Base-by-base conservation (phyloP, 2,113 vertebrate species). In the Lampris incognitus region DNA sequence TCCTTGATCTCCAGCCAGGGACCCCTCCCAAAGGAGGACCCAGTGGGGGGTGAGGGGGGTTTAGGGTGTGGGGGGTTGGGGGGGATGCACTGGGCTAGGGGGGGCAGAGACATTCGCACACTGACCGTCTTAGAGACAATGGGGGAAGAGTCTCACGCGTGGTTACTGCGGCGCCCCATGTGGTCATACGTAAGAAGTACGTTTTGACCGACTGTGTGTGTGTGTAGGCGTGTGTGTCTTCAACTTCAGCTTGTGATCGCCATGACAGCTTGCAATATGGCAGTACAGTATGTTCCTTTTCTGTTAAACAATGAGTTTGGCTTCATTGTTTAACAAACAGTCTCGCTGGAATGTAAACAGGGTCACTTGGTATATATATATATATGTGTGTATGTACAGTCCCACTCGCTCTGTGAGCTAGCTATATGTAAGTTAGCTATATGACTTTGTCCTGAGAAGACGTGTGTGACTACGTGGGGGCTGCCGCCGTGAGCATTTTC, bases 1-100 rank as follows among this genome's bases (percentile, higher is more conserved):
- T 90, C 79, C 73, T 82, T 49, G 67, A 72, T 92, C 94, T 92
- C 94, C 94, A 95, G 94, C 94, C 94, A 94, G 90, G 94, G 92
- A 94, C 92, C 93, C 91, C 92, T 93, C 93, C 93, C 93, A 82
- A 91, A 90, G 89, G 92, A 94, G 92, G 93, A 93, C 94, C 93
- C 93, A 94, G 93, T 93, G 91, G 56, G 56, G 82, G 70, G 74
- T 4, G 41, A 69, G 77, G 76, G 51, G 10, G 37, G 24, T 36
- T 1, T 9, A 37, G 66, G 81, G 69, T 51, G 59, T 52, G 67
- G 59, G 72, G 83, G 51, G 39, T 52, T 71, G 69, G 81, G 90
- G 92, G 92, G 90, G 85, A 84, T 80, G 81, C 89, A 94, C 93
- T 93, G 94, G 94, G 93, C 84, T 89, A 93, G 91, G 92, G 93